A percentile compares a stretch with the other conserved stretches of the same genome.
Evolutionary conservation across 2,888 invertebrate species (phyloP).

Genomic region (Agrochola lota): DNA sequence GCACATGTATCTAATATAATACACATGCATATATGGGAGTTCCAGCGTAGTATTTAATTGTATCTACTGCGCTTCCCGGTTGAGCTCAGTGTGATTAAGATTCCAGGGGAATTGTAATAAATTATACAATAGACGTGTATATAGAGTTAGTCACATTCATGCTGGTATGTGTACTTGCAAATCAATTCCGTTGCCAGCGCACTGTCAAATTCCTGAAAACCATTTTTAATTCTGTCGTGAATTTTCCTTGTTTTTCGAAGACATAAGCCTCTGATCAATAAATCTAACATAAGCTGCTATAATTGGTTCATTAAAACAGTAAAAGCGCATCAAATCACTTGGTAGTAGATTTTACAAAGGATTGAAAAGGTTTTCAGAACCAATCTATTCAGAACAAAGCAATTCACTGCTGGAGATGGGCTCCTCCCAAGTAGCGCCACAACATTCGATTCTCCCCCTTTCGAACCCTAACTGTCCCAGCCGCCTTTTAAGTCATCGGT

Average conservation of each 20-base stretch:
- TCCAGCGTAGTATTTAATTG: constrained; percentile 39
- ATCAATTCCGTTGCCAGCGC: neutral
- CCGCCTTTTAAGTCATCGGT: neutral
- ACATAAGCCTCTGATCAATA: too few relatives aligned
- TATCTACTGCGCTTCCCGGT: constrained; percentile 22
- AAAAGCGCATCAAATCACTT: neutral
- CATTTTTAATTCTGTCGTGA: neutral
- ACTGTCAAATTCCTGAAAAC: neutral
- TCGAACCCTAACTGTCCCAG: neutral
- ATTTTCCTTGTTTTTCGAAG: neutral
- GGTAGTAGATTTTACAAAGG: neutral
- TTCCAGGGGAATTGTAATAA: constrained; percentile 35
- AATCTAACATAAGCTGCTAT: neutral
- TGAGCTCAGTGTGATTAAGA: constrained; percentile 31
- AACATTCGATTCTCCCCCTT: neutral
- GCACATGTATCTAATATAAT: neutral
- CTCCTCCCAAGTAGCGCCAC: neutral
- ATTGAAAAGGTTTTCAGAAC: neutral
- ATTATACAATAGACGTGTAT: constrained; percentile 1
- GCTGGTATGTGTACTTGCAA: constrained; percentile 2
- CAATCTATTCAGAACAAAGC: neutral
- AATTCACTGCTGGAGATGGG: neutral
- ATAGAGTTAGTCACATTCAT: neutral
- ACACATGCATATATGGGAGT: neutral
- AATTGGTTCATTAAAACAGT: neutral